Conservation (phyloP, 2,888 invertebrate genomes). For the Drosophila algonquin region DNA sequence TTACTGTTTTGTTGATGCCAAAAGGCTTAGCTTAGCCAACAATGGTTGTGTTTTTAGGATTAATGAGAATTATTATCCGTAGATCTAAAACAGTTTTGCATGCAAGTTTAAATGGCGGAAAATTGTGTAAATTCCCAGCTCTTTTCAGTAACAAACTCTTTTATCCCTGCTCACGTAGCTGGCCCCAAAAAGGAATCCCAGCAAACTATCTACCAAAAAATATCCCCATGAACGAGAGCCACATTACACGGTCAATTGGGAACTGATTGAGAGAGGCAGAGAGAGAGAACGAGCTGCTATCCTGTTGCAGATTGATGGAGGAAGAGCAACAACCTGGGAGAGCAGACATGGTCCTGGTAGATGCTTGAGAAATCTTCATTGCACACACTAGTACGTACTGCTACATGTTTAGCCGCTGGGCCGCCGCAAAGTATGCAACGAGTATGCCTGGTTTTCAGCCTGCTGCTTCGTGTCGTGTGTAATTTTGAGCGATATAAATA, state of each 20-base stretch:
- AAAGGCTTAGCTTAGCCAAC: neutral
- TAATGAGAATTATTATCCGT: conserved; percentile 1
- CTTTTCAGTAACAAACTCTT: conserved; percentile 1
- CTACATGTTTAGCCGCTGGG: conserved; percentile 26
- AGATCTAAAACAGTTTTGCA: neutral
- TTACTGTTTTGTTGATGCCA: conserved; percentile 6
- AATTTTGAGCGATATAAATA: conserved; percentile 62
- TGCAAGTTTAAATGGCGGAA: conserved; percentile 27
- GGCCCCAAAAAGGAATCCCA: conserved; percentile 12
- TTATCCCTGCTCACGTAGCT: conserved; percentile 25
- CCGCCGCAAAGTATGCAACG: conserved; percentile 41
- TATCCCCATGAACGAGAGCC: conserved; percentile 37
- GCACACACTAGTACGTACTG: conserved; percentile 3
- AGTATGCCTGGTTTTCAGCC: conserved; percentile 16
- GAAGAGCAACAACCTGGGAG: conserved; percentile 6
- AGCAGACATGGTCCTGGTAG: neutral
- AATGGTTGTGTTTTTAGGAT: neutral
- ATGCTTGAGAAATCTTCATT: conserved; percentile 5
- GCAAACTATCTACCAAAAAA: conserved; percentile 42
- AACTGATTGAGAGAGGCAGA: conserved; percentile 67
- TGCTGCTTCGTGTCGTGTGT: conserved; percentile 22
- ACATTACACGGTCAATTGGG: conserved; percentile 74
- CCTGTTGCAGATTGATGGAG: conserved; percentile 30
- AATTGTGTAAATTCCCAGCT: conserved; percentile 10
- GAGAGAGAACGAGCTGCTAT: conserved; percentile 28